Evolutionary conservation across 2,888 invertebrate species (phyloP).

Genomic region (Pedicia rivosa): DNA sequence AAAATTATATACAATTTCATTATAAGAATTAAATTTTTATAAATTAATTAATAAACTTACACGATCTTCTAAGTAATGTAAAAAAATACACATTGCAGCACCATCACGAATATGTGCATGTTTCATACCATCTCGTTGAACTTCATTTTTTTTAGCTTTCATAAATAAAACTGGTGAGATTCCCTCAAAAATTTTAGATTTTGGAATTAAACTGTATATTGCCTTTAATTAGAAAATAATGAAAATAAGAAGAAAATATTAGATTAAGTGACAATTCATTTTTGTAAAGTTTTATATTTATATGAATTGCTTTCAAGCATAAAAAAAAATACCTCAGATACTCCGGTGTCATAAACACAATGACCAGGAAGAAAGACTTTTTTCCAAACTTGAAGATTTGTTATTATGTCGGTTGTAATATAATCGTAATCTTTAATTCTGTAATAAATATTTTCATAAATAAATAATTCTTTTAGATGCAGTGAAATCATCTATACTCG

Average conservation of each 20-base stretch:
- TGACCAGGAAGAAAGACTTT: constrained; percentile 51
- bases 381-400: constrained; percentile 43
- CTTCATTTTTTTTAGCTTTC: constrained; percentile 74
- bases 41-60: constrained; percentile 28
- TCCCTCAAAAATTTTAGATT: constrained; percentile 39
- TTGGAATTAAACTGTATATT: constrained; percentile 41
- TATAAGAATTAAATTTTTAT: neutral
- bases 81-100: constrained; percentile 74
- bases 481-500: too few species aligned
- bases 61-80: constrained; percentile 53
- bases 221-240: constrained; percentile 22
- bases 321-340: neutral
- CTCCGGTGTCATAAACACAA: constrained; percentile 41
- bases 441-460: constrained; percentile 13
- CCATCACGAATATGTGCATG: constrained; percentile 76
- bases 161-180: constrained; percentile 70
- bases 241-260: too few species aligned
- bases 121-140: constrained; percentile 68
- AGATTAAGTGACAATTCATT: too few species aligned
- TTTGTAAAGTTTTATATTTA: neutral
- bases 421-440: constrained; percentile 53
- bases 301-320: neutral
- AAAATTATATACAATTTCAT: neutral
- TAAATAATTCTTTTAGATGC: too few species aligned
- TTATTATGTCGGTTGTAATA: constrained; percentile 53